A percentile compares a stretch with the other conserved stretches of the same genome.
Evolutionary conservation across 2,888 invertebrate species (phyloP).

Genomic region (Sinopyrophorus schimmeli): DNA sequence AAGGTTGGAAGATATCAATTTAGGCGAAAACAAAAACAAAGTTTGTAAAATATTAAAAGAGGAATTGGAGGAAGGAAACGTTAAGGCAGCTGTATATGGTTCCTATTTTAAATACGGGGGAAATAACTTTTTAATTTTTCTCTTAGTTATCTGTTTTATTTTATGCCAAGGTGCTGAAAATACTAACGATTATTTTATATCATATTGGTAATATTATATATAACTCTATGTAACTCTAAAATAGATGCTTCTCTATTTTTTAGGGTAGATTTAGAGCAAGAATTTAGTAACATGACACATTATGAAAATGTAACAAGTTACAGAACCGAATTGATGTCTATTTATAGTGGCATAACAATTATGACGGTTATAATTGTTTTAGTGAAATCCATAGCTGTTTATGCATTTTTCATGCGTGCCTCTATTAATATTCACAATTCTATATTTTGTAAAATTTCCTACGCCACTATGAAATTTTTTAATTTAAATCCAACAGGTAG

Average conservation of each 20-base stretch:
- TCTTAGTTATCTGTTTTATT: constrained; percentile 57
- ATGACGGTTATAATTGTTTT: constrained; percentile 52
- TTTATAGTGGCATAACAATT: constrained; percentile 55
- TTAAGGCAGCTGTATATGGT: constrained; percentile 49
- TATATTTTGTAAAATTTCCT: constrained; percentile 46
- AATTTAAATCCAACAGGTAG: constrained; percentile 67
- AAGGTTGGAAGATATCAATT: not conserved
- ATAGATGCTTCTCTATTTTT: too few species aligned
- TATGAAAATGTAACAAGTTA: not conserved
- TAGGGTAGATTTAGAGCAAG: constrained; percentile 49
- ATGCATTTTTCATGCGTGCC: constrained; percentile 48
- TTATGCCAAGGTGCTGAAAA: constrained; percentile 65
- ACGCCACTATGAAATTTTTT: constrained; percentile 65
- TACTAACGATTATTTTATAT: constrained; percentile 70
- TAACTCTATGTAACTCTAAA: too few species aligned
- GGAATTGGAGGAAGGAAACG: constrained; percentile 44
- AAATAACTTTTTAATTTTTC: constrained; percentile 52
- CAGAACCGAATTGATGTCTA: constrained; percentile 50
- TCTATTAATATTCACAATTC: constrained; percentile 50
- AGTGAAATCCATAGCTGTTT: constrained; percentile 47
- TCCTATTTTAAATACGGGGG: constrained; percentile 61
- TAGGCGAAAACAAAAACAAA: constrained; percentile 9
- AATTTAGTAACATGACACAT: constrained; percentile 42
- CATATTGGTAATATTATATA: constrained; percentile 59
- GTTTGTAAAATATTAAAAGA: constrained; percentile 44